Evolutionary conservation across 2,888 invertebrate species (phyloP), one percentile per base, ranked within the genome.

Genomic region (Lasioglossum pauxillum): DNA sequence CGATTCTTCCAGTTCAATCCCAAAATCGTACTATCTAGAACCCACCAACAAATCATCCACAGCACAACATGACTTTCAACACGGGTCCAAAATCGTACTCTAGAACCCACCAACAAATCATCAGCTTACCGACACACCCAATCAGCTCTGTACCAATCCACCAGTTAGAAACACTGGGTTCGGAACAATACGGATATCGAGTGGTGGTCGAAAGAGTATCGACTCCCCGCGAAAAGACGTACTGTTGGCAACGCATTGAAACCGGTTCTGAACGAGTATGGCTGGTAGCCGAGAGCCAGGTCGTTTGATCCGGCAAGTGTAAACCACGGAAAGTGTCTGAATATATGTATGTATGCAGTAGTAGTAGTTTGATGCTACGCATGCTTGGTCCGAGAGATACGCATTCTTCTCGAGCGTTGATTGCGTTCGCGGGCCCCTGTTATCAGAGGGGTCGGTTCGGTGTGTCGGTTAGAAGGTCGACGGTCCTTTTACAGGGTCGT

Each of bases 261-360:
- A 94, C 94, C 94, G 94, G 94, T 94, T 94, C 91, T 87, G 88
- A 87, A 92, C 92, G 93, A 92, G 93, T 91, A 93, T 92, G 93
- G 92, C 93, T 91, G 93, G 92, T 92, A 90, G 88, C 86, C 82
- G 85, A 69, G 69, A 69, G 69, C 69, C 19, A 53, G 82, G 77
- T 84, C 90, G 90, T 89, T 91, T 88, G 87, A 89, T 92, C 90
- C 69, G 89, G 90, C 88, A 92, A 92, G 90, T 92, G 91, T 89
- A 89, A 92, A 91, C 88, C 91, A 90, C 88, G 90, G 89, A 90
- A 91, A 92, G 85, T 88, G 82, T 79, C 78, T 80, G 87, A 79
- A 87, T 85, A 84, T 79, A 84, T 16, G 44, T 44, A 46, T 19
- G 16, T 19, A 46, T 77, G 12, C n/a, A 10, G n/a, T 12, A 12